Evolutionary conservation across 2,888 invertebrate genomes (phyloP), one percentile per base, ranked within the genome.

Genomic region (Agrilus cyanescens): DNA sequence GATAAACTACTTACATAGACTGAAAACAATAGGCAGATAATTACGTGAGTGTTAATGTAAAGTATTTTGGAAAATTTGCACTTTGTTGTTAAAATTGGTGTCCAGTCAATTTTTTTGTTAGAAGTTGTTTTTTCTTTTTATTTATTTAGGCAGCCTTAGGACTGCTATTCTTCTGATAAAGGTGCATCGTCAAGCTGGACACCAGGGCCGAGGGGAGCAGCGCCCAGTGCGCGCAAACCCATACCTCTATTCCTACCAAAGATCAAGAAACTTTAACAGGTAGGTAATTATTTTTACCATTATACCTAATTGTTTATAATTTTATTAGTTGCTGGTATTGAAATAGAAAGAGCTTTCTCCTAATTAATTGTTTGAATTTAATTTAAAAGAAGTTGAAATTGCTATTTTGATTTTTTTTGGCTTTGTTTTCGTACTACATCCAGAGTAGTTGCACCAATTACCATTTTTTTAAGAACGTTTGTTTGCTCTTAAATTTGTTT

Each of bases 141-240:
- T 32, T 12, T 12, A n/a, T 37, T 33, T 8, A 39, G n/a, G 31
- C 15, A 13, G 12, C 16, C 16, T 31, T 15, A 8, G 32, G 18
- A 37, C 32, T 40, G 10, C 51, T 50, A 44, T 48, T 46, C 50
- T 51, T 32, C 59, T 62, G 63, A 62, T 50, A 46, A 50, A 57
- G 56, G 58, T 60, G 59, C 50, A 41, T 54, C 49, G 74, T 75
- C 82, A 77, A 83, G 74, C 83, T 83, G 83, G 83, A 82, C 78
- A 77, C 80, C 80, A 75, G 78, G 70, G 78, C 78, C 75, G 79
- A 80, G 78, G 78, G 58, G 59, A 78, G 75, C 74, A 75, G 78
- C 72, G 76, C 76, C 73, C 74, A 75, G 75, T 74, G 80, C 71
- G 63, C 75, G 50, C 61, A 61, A 57, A 56, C 46, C 38, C 44